A percentile compares a stretch with the other conserved stretches of the same genome.
phyloP scores from a whole-genome alignment of 1,140 invertebrate genomes.

The Rhyzopertha dominica region DNA sequence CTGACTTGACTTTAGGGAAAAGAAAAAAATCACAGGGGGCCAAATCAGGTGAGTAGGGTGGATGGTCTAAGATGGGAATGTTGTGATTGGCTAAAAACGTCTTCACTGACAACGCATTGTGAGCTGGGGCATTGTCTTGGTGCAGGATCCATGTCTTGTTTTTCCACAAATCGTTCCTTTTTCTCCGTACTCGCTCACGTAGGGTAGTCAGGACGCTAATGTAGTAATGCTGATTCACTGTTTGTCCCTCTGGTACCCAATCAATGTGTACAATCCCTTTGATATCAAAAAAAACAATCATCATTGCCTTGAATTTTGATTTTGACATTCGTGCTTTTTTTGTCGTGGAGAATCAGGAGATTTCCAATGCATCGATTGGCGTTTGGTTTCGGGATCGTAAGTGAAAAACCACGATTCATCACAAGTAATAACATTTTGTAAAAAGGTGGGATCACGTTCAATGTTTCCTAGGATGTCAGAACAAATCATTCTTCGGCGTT shows the following conservation, averaged over 20 bases:
- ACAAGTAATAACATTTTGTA: slow-evolving; percentile 21
- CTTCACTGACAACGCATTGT: too few relatives aligned
- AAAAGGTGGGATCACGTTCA: neutral
- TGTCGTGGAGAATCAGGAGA: slow-evolving; percentile 20
- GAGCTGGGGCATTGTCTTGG: too few relatives aligned
- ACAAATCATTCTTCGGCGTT: too few relatives aligned
- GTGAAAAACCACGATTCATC: slow-evolving; percentile 32
- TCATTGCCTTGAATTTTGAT: slow-evolving; percentile 28
- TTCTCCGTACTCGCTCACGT: slow-evolving; percentile 6
- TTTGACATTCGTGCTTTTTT: slow-evolving; percentile 24
- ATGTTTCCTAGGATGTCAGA: too few relatives aligned
- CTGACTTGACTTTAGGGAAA: too few relatives aligned
- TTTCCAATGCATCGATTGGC: slow-evolving; percentile 25
- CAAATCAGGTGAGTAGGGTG: too few relatives aligned
- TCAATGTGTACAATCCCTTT: slow-evolving; percentile 24
- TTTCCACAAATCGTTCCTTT: too few relatives aligned
- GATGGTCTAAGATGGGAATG: too few relatives aligned
- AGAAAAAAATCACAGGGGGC: too few relatives aligned
- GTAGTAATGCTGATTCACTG: slow-evolving; percentile 32
- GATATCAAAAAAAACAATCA: slow-evolving; percentile 34
- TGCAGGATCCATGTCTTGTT: too few relatives aligned
- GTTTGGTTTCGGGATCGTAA: slow-evolving; percentile 35
- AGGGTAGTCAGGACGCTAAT: slow-evolving; percentile 22
- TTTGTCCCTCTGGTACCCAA: slow-evolving; percentile 33
- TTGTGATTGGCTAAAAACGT: too few relatives aligned